Evolutionary conservation across 1,140 invertebrate species (phyloP), one percentile per base, ranked within the genome.

Genomic region (Zaprionus tsacasi): DNA sequence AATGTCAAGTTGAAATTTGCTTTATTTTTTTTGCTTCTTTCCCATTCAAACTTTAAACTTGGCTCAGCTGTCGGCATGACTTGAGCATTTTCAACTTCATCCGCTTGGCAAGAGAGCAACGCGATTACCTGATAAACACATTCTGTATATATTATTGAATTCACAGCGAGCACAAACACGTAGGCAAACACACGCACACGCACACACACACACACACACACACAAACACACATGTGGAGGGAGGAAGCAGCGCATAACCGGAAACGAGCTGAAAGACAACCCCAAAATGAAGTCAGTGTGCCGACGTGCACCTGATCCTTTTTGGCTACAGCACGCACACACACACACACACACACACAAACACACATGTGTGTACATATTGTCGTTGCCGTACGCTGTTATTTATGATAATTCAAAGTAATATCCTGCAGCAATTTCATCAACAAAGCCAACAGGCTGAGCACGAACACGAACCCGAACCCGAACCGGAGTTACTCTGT

Each of bases 351-450:
- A 59, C 63, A 68, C 58, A 70, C 27, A 45, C 48, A 48, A 45
- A 21, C 21, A 21, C 38, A 55, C 59, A 13, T 30, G 33, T 52
- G 21, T 36, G 12, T 30, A 55, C 38, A 48, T 45, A 66, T 66
- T 66, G 45, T 58, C 74, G 60, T 63, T 66, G 72, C 72, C 72
- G 67, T 82, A 66, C 79, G 69, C 79, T 35, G 83, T 83, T 88
- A 88, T 88, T 88, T 88, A 88, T 88, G 83, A 88, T 88, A 88
- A 88, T 88, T 88, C 81, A 88, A 88, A 88, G 83, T 88, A 88
- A 88, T 88, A 89, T 88, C 83, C 83, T 76, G 74, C 77, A 89
- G 83, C 85, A 88, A 89, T 88, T 88, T 88, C 77, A 89, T 88
- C 85, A 89, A 81, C 85, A 89, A 89, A 58, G 61, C 65, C 27